These are phyloP conservation scores for Hemicrepidius hirtus DNA, from an alignment of 2,888 invertebrate genomes.

Conservation along the genomic window DNA sequence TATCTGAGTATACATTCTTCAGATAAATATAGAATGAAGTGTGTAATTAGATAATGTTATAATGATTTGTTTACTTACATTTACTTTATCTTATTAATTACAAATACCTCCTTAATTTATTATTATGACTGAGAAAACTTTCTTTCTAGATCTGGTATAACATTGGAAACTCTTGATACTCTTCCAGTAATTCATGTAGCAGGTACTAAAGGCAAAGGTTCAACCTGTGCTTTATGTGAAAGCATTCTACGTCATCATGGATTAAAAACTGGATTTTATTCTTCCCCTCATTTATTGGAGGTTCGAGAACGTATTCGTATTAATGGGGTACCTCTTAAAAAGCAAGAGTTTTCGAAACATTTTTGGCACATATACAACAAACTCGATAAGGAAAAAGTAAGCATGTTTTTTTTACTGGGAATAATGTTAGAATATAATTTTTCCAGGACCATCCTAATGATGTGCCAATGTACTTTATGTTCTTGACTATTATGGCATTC, in stretches of 20 bases:
- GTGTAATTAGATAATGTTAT: background rate
- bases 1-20: background rate
- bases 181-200: slow-evolving; percentile 94
- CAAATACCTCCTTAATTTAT: slow-evolving; percentile 10
- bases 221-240: slow-evolving; percentile 95
- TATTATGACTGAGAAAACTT: background rate
- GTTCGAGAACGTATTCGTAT: slow-evolving; percentile 94
- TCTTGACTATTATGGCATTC: slow-evolving; percentile 93
- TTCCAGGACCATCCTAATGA: slow-evolving; percentile 68
- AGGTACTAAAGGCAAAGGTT: slow-evolving; percentile 99
- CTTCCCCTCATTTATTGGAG: slow-evolving; percentile 95
- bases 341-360: slow-evolving; percentile 82
- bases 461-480: slow-evolving; percentile 96
- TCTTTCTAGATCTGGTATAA: slow-evolving; percentile 77
- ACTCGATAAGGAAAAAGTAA: slow-evolving; percentile 74
- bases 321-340: slow-evolving; percentile 85
- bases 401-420: slow-evolving; percentile 26
- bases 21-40: background rate
- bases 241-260: slow-evolving; percentile 90
- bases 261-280: slow-evolving; percentile 93
- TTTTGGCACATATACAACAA: slow-evolving; percentile 89
- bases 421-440: background rate
- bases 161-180: slow-evolving; percentile 79
- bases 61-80: background rate
- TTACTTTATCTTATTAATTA: slow-evolving; percentile 2